Evolutionary conservation across 92 coral and sea anemone species (phyloP), one percentile per base, ranked within the genome.

Genomic region (Siderastrea siderea): DNA sequence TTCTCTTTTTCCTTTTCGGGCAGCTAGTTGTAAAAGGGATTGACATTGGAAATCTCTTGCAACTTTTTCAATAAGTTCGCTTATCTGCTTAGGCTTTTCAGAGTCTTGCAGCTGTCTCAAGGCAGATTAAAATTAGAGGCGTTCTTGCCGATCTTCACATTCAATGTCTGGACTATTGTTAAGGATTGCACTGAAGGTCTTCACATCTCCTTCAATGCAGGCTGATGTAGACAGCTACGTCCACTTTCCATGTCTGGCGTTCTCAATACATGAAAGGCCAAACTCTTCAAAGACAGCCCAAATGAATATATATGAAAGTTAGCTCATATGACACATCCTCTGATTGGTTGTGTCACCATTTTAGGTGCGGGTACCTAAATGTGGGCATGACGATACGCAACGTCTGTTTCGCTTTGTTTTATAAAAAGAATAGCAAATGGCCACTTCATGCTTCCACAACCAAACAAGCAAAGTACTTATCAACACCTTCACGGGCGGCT

Each of bases 181-280:
- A 53, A 87, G 71, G 49, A 91, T 87, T 16, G 80, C 55, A 49
- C 74, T 82, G 12, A 91, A 14, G 1, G 91, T 82, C 44, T 87
- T 82, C n/a, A 87, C 59, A 59, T 91, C 94, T 43, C 91, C 94
- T 59, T 87, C 79, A 48, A 87, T 91, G 51, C 94, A 91, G 10
- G 89, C 82, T 59, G 64, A n/a, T 91, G 94, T 46, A 91, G 74
- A 7, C 60, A 7, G 74, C 89, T 91, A 5, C 70, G 47, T 3
- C 91, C 92, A 63, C 82, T 82, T 44, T 59, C 75, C 8, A 51
- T 49, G 47, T 65, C 19, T 75, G 91, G 91, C 19, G 86, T 77
- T 6, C 78, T 69, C 15, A 78, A 11, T 1, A 78, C 91, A 77
- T 91, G 73, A 77, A 91, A 91, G 50, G 92, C 91, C 78, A 82